Percentiles rank a stretch among this genome's conserved stretches.
Evolutionary conservation across 2,888 invertebrate species (phyloP).

Genomic region (Folsomia manolachei): DNA sequence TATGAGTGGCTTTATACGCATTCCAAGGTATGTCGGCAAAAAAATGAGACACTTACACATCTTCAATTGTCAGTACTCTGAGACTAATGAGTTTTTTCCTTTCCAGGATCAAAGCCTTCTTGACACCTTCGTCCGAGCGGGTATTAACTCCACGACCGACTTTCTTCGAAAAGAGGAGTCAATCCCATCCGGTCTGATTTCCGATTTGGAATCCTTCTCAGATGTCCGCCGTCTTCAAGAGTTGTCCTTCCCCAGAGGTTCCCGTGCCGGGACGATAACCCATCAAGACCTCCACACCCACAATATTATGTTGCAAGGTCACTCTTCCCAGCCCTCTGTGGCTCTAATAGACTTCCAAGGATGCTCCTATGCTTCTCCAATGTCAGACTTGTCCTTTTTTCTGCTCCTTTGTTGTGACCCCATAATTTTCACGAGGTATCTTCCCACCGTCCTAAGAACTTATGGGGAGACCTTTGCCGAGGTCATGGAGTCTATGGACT

Average conservation of each 20-base stretch:
- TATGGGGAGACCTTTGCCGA: constrained; percentile 26
- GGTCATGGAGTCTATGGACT: constrained; percentile 11
- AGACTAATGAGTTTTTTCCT: neutral
- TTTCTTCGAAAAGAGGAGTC: constrained; percentile 4
- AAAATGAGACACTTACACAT: constrained; percentile 20
- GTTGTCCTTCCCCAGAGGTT: neutral
- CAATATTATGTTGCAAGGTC: constrained; percentile 24
- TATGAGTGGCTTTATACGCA: neutral
- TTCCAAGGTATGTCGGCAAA: neutral
- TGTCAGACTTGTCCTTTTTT: constrained; percentile 37
- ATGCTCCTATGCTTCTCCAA: constrained; percentile 28
- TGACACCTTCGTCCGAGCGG: neutral
- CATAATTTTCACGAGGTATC: constrained; percentile 6
- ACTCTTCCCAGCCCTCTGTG: neutral
- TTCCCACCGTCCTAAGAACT: constrained; percentile 5
- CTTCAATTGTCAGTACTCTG: constrained; percentile 8
- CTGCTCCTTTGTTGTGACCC: constrained; percentile 29
- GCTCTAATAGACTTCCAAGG: constrained; percentile 32
- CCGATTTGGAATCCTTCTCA: constrained; percentile 9
- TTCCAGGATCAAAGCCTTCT: neutral
- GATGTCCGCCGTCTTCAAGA: neutral
- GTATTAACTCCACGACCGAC: constrained; percentile 18
- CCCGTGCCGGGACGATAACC: constrained; percentile 7
- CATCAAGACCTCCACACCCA: constrained; percentile 36
- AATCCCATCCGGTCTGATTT: constrained; percentile 24